Evolutionary conservation across 2,888 invertebrate species (phyloP).

Genomic region (Hyppa rectilinea): DNA sequence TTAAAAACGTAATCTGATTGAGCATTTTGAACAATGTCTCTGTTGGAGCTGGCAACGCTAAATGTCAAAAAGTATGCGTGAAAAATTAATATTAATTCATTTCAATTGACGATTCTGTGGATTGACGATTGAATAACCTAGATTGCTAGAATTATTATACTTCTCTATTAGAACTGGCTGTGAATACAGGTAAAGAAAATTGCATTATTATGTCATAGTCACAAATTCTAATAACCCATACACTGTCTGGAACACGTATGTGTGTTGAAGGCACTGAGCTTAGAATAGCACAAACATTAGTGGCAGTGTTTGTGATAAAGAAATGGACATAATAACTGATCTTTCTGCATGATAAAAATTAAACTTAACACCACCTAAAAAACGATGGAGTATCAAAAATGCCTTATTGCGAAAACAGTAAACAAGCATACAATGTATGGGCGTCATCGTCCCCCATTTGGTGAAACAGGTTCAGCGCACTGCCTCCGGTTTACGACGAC

Average conservation of each 20-base stretch:
- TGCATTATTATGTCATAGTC: background rate
- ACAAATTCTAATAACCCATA: too few relatives aligned
- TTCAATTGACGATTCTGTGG: too few relatives aligned
- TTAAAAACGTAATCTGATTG: too few relatives aligned
- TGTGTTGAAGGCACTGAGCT: too few relatives aligned
- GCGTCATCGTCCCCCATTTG: slow-evolving; percentile 30
- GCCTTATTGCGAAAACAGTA: slow-evolving; percentile 19
- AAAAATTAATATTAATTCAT: too few relatives aligned
- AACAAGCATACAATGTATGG: slow-evolving; percentile 6
- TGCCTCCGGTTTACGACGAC: slow-evolving; percentile 39
- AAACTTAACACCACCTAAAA: background rate
- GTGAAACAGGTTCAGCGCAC: slow-evolving; percentile 44
- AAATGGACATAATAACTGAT: too few relatives aligned
- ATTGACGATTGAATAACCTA: background rate
- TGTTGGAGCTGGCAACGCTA: too few relatives aligned
- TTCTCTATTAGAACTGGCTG: background rate
- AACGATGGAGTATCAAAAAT: slow-evolving; percentile 7
- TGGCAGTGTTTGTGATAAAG: too few relatives aligned
- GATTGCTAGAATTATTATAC: background rate
- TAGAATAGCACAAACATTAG: too few relatives aligned
- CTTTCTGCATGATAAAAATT: background rate
- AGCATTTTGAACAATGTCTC: too few relatives aligned
- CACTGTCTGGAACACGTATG: too few relatives aligned
- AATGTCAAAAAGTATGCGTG: too few relatives aligned
- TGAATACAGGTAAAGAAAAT: background rate